phyloP scores from a whole-genome alignment of 2,797 vertebrate species.

The Onychomys leucogaster region DNA sequence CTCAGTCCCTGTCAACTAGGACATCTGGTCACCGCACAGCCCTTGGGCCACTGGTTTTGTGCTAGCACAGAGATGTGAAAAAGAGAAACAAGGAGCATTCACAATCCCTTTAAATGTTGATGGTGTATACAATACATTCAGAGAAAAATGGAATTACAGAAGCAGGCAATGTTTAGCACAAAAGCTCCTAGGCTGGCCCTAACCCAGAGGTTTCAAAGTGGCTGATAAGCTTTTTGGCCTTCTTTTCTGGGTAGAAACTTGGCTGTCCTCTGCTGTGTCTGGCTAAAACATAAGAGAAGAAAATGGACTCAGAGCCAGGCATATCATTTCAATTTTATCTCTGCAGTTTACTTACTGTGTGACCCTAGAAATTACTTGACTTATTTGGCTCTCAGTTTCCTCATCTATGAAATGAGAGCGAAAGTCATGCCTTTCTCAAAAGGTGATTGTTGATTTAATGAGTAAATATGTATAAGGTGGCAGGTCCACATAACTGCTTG shows the following conservation, averaged over 20 bases:
- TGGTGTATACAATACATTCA: not conserved
- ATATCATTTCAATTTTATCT: constrained; percentile 40
- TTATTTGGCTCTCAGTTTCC: constrained; percentile 12
- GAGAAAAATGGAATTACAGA: not conserved
- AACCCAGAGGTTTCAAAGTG: not conserved
- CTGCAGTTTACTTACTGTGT: not conserved
- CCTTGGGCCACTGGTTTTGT: not conserved
- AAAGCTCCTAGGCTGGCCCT: not conserved
- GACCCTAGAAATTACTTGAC: constrained; percentile 24
- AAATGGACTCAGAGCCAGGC: not conserved
- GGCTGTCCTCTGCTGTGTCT: not conserved
- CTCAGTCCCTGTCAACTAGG: constrained; percentile 43
- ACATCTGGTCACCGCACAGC: not conserved
- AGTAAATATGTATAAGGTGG: not conserved
- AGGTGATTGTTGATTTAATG: not conserved
- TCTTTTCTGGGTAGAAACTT: not conserved
- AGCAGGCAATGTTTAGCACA: not conserved
- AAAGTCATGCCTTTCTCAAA: constrained; percentile 30
- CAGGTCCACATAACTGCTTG: not conserved
- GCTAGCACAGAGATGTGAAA: not conserved
- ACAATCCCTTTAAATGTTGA: not conserved
- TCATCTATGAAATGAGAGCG: not conserved
- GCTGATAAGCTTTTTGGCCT: not conserved
- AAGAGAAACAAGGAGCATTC: not conserved
- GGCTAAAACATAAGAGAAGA: not conserved